Evolutionary conservation across 35 echinoderm and acorn worm species (phyloP).

Genomic region (Nesometra sesokonis): DNA sequence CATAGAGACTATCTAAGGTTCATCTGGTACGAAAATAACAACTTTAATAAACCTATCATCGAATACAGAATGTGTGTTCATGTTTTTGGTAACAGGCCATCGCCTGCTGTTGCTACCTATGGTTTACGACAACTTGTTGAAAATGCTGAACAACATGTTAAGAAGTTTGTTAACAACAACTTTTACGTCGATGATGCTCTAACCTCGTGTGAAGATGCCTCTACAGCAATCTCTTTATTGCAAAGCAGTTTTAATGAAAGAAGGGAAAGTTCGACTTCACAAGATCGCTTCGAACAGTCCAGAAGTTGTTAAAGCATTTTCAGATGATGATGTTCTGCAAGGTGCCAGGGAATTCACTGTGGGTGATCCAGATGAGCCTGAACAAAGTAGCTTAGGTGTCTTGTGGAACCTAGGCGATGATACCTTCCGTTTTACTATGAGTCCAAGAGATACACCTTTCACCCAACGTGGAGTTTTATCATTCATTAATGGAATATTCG

Average conservation of each 20-base stretch:
- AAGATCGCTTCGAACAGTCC: conserved; percentile 12
- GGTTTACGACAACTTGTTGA: too few species aligned
- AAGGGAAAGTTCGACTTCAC: background rate
- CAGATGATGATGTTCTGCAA: background rate
- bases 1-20: background rate
- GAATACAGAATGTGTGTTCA: background rate
- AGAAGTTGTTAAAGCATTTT: conserved; percentile 14
- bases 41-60: background rate
- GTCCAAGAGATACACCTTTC: background rate
- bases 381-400: conserved; percentile 9
- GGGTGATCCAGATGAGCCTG: background rate
- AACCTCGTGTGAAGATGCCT: background rate
- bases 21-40: background rate
- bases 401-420: conserved; percentile 14
- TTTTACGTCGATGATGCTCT: conserved; percentile 31
- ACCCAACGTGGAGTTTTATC: conserved; percentile 22
- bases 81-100: background rate
- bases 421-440: conserved; percentile 9
- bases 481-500: conserved; percentile 17
- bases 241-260: background rate
- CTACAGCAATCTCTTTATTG: background rate
- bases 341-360: background rate
- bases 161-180: conserved; percentile 4
- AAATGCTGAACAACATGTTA: too few species aligned
- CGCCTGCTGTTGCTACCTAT: background rate